A percentile compares a stretch with the other conserved stretches of the same genome.
phyloP scores from a whole-genome alignment of 2,113 vertebrate genomes.

The Acanthochromis polyacanthus region DNA sequence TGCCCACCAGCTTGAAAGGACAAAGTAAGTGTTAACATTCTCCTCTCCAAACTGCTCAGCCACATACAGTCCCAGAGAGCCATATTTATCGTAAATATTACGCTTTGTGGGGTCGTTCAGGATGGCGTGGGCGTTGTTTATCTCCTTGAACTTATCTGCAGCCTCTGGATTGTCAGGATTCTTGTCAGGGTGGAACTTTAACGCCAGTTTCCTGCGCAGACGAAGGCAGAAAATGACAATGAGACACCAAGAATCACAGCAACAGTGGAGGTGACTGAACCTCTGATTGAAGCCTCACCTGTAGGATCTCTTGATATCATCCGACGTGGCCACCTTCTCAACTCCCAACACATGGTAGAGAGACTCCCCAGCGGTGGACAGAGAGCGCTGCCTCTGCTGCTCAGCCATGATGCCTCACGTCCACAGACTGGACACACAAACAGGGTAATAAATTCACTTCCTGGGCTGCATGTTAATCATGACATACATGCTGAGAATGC shows the following conservation, averaged over 20 bases:
- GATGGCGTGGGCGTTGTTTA: conserved; percentile 97
- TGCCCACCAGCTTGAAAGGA: conserved; percentile 99
- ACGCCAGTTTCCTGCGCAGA: conserved; percentile 91
- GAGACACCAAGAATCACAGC: background rate
- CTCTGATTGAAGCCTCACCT: conserved; percentile 83
- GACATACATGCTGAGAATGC: background rate
- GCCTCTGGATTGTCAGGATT: conserved; percentile 99
- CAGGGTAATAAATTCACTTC: conserved; percentile 1
- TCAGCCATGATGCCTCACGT: conserved; percentile 90
- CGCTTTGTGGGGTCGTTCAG: conserved; percentile 95
- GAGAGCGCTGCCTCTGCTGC: conserved; percentile 96
- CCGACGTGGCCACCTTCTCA: conserved; percentile 94
- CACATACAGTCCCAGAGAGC: conserved; percentile 97
- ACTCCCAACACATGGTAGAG: conserved; percentile 94
- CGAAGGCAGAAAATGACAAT: background rate
- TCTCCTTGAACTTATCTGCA: conserved; percentile 98
- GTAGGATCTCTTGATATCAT: conserved; percentile 98
- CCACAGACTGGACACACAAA: conserved; percentile 68
- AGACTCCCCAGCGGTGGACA: conserved; percentile 96
- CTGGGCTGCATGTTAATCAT: background rate
- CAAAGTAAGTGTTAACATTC: conserved; percentile 99
- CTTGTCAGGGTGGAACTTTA: conserved; percentile 99
- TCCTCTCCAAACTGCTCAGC: conserved; percentile 99
- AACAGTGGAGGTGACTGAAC: background rate
- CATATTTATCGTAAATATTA: conserved; percentile 99